Percentiles rank a stretch among this genome's conserved stretches.
phyloP scores from a whole-genome alignment of 2,797 vertebrate species.

The Notolepis coatsorum region DNA sequence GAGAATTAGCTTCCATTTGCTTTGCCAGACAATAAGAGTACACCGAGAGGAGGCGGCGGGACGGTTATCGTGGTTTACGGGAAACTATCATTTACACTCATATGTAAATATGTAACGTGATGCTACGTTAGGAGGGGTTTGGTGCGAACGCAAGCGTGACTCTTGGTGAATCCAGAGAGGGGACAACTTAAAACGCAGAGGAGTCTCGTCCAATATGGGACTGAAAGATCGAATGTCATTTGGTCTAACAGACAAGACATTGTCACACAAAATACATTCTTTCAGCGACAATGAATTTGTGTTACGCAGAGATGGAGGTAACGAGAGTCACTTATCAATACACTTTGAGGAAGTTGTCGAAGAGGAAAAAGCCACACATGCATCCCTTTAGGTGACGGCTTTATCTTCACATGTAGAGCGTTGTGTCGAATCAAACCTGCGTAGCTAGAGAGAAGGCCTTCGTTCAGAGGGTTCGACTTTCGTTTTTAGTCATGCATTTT shows the following conservation, averaged over 20 bases:
- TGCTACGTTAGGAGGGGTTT: constrained; percentile 59
- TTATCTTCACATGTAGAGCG: no score
- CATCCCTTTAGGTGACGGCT: constrained; percentile 64
- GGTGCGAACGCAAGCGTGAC: constrained; percentile 40
- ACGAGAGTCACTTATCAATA: constrained; percentile 67
- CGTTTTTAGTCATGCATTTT: constrained; percentile 77
- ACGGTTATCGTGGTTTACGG: no score
- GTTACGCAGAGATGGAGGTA: constrained; percentile 69
- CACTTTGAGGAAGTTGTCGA: constrained; percentile 50
- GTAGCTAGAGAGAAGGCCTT: constrained; percentile 74
- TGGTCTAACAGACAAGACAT: constrained; percentile 66
- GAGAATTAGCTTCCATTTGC: constrained; percentile 22
- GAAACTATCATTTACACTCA: constrained; percentile 14
- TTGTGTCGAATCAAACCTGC: constrained; percentile 72
- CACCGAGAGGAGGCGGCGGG: no score
- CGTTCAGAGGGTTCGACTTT: constrained; percentile 65
- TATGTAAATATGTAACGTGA: constrained; percentile 40
- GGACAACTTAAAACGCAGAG: background rate
- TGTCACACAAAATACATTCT: constrained; percentile 78
- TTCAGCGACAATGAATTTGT: constrained; percentile 72
- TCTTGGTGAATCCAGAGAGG: constrained; percentile 34
- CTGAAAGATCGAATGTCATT: constrained; percentile 45
- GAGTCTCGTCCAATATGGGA: constrained; percentile 42
- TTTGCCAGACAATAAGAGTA: background rate
- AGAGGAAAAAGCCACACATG: constrained; percentile 73